Evolutionary conservation across 1,140 invertebrate species (phyloP).

Genomic region (Dolichoris vasculosae): DNA sequence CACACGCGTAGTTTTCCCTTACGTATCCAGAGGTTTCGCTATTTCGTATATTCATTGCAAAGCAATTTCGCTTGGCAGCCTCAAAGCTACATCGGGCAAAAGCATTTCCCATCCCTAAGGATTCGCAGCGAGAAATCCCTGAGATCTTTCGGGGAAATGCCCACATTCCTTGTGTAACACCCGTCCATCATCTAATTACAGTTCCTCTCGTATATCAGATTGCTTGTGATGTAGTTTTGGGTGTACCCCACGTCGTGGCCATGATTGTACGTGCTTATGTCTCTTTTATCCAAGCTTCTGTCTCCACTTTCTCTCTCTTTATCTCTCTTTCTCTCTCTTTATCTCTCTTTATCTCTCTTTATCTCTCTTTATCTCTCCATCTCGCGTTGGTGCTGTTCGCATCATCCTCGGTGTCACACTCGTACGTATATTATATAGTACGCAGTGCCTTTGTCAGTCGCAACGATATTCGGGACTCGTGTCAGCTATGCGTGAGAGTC

Average conservation of each 20-base stretch:
- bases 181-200: conserved; percentile 47
- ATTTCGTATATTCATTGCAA: background rate
- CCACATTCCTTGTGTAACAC: background rate
- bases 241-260: background rate
- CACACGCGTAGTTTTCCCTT: background rate
- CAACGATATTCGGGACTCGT: conserved; percentile 55
- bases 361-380: background rate
- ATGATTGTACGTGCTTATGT: conserved; percentile 12
- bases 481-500: conserved; percentile 24
- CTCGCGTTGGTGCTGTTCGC: no score
- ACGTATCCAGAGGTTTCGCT: background rate
- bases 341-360: background rate
- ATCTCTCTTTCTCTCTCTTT: background rate
- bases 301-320: no score
- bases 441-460: background rate
- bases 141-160: conserved; percentile 30
- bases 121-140: background rate
- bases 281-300: background rate
- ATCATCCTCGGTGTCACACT: background rate
- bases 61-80: background rate
- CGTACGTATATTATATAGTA: background rate
- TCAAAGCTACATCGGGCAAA: conserved; percentile 1
- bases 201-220: background rate
- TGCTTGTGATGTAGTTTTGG: conserved; percentile 33
- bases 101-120: background rate